Base-by-base conservation (phyloP, 1,140 invertebrate genomes). In the Drosophila willistoni region DNA sequence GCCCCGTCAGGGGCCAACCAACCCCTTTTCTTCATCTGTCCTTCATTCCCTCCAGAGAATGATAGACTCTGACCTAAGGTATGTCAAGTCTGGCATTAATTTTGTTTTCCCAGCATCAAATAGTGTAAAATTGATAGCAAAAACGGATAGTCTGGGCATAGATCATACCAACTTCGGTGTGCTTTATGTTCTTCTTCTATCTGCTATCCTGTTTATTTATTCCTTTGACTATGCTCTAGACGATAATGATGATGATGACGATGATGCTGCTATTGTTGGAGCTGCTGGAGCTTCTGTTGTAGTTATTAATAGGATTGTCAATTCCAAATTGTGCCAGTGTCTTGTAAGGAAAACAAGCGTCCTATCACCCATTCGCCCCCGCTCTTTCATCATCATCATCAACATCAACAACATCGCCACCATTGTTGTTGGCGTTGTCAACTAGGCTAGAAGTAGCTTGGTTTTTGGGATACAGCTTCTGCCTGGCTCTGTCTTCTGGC, bases 281-380 rank as follows among this genome's bases (percentile, higher is more conserved):
- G 64, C 51, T 64, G 56, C 14, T 71, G 41, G 54, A 51, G 66
- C 63, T 70, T 51, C 47, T 51, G 57, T 68, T 73, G 79, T 87
- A 67, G 77, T 89, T 83, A 89, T 89, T 89, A 89, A 89, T 89
- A 89, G 84, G 74, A 89, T 89, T 89, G 84, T 89, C 84, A 89
- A 89, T 89, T 85, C 84, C 84, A 89, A 89, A 89, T 89, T 87
- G 76, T 77, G 79, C 71, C 69, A 67, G 56, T 62, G 69, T 63
- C 77, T 76, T 51, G 44, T 51, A 51, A 51, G 44, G 44, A 51
- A 47, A 47, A 47, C 44, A 47, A 47, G 44, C 44, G 14, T 47
- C 44, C 57, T 85, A 67, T 64, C 19, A 44, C 51, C 44, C 60
- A 44, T 41, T 39, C 44, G 36, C 14, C 10, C 55, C 19, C 13